Percentiles rank a stretch among this genome's conserved stretches.
These are phyloP conservation scores for Eupithecia inturbata DNA, from an alignment of 2,888 invertebrate species.

Conservation along the genomic window DNA sequence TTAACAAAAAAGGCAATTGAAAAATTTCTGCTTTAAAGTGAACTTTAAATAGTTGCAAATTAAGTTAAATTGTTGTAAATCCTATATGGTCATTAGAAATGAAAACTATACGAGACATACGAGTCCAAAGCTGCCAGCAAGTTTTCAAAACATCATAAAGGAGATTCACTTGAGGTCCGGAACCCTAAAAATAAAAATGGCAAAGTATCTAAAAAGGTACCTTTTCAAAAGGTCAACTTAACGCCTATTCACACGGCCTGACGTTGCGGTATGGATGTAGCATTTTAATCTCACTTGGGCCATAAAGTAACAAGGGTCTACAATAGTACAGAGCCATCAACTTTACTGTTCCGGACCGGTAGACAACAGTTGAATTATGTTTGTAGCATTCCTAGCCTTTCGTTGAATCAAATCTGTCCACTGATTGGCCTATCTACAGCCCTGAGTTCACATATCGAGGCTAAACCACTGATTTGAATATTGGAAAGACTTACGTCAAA, in stretches of 20 bases:
- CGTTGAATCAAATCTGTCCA: background rate
- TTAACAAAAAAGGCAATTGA: no score
- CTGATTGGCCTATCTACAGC: background rate
- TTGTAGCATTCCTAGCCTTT: background rate
- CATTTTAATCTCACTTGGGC: conserved; percentile 38
- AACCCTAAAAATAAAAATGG: background rate
- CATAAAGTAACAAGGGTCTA: conserved; percentile 16
- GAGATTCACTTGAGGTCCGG: background rate
- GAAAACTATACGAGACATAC: background rate
- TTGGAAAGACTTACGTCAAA: background rate
- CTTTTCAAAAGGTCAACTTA: conserved; percentile 5
- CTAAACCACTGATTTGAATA: background rate
- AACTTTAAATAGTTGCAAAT: no score
- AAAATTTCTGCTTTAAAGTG: no score
- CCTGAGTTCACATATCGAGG: background rate
- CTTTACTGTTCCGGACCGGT: background rate
- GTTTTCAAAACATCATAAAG: background rate
- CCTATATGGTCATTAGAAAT: no score
- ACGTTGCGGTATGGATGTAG: conserved; percentile 36
- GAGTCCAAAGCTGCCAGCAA: background rate
- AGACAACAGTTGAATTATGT: background rate
- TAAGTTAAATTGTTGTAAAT: no score
- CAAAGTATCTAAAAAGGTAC: background rate
- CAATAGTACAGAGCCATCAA: background rate
- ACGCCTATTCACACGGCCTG: conserved; percentile 25